Conservation (phyloP, 1,140 invertebrate species). For the Neodiprion fabricii region DNA sequence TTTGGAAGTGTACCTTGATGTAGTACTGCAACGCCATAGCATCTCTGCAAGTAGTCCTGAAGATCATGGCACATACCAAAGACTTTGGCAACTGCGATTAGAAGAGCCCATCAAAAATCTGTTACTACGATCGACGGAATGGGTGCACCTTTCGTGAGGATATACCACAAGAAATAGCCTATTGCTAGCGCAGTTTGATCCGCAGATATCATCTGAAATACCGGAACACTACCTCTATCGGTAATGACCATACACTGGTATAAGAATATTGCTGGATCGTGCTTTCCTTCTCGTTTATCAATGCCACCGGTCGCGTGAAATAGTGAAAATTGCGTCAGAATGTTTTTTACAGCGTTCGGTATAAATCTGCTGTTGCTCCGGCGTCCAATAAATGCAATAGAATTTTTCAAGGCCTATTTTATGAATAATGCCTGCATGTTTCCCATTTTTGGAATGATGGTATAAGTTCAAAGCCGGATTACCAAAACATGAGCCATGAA, state of each 20-base stretch:
- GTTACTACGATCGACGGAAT: slow-evolving; percentile 22
- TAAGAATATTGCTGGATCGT: slow-evolving; percentile 16
- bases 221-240: slow-evolving; percentile 18
- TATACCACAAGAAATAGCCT: slow-evolving; percentile 23
- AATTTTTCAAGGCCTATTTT: slow-evolving; percentile 23
- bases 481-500: slow-evolving; percentile 9
- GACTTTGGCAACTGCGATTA: slow-evolving; percentile 24
- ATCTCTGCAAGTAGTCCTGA: slow-evolving; percentile 26
- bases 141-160: slow-evolving; percentile 17
- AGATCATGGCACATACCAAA: slow-evolving; percentile 23
- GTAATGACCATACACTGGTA: slow-evolving; percentile 24
- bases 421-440: slow-evolving; percentile 15
- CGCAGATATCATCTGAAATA: slow-evolving; percentile 23
- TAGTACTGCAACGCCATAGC: slow-evolving; percentile 18
- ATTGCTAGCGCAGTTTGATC: slow-evolving; percentile 26
- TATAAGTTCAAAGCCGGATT: slow-evolving; percentile 21
- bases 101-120: slow-evolving; percentile 24
- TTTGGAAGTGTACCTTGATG: slow-evolving; percentile 13
- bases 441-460: neutral
- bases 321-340: slow-evolving; percentile 20
- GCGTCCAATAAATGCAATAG: slow-evolving; percentile 25
- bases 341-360: slow-evolving; percentile 18
- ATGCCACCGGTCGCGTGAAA: slow-evolving; percentile 28
- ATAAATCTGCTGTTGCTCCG: slow-evolving; percentile 28
- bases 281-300: slow-evolving; percentile 4